These are phyloP conservation scores for Bellardia bayeri DNA, from an alignment of 2,888 invertebrate genomes.

Conservation along the genomic window DNA sequence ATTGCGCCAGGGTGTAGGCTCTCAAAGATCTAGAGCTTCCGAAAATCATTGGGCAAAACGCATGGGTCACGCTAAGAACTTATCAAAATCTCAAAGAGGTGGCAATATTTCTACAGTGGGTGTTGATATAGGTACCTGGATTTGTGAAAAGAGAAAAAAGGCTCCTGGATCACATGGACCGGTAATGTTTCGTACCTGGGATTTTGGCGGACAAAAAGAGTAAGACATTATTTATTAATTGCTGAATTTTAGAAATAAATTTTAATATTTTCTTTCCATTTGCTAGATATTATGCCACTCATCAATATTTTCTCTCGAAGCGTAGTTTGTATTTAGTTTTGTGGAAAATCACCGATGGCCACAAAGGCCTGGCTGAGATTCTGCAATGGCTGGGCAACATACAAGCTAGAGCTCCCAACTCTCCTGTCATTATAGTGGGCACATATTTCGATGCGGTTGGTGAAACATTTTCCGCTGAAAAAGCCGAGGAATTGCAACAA, in stretches of 20 bases:
- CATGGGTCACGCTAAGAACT: slow-evolving; percentile 95
- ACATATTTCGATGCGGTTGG: slow-evolving; percentile 96
- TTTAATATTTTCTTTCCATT: background rate
- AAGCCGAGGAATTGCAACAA: slow-evolving; percentile 92
- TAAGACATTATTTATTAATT: slow-evolving; percentile 81
- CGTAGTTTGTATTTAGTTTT: slow-evolving; percentile 97
- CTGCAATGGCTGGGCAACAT: slow-evolving; percentile 98
- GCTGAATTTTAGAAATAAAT: slow-evolving; percentile 6
- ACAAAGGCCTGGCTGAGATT: slow-evolving; percentile 94
- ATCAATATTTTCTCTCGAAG: slow-evolving; percentile 98
- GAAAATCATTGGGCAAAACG: slow-evolving; percentile 96
- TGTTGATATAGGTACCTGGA: slow-evolving; percentile 98
- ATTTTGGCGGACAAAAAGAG: slow-evolving; percentile 99
- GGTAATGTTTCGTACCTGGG: slow-evolving; percentile 98
- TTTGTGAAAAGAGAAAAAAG: slow-evolving; percentile 93
- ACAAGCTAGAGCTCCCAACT: slow-evolving; percentile 96
- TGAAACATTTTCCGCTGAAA: slow-evolving; percentile 83
- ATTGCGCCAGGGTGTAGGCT: slow-evolving; percentile 94
- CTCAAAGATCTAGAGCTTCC: slow-evolving; percentile 86
- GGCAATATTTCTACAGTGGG: slow-evolving; percentile 97
- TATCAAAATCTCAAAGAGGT: slow-evolving; percentile 90
- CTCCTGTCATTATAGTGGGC: slow-evolving; percentile 97
- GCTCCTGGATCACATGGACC: slow-evolving; percentile 91
- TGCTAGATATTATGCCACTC: slow-evolving; percentile 95
- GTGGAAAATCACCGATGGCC: slow-evolving; percentile 97